Base-by-base conservation (phyloP, 2,888 invertebrate genomes). In the Pristionchus arcanus region DNA sequence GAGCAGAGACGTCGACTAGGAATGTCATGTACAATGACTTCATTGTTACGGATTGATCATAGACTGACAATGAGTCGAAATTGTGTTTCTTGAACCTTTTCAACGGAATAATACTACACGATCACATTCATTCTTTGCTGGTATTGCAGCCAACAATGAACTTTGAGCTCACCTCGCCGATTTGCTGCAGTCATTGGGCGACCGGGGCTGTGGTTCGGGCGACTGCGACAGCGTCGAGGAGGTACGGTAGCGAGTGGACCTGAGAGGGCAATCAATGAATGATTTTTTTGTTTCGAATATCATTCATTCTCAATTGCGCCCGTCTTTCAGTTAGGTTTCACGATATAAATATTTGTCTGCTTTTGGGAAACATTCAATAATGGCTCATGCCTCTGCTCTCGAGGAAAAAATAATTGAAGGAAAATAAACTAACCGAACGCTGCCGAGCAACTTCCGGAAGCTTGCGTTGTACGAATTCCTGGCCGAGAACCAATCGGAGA, bases 131-230 rank as follows among this genome's bases (percentile, higher is more conserved):
- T 3, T 42, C 9, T 9, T 49, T 49, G 4, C 42, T 11, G 42
- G 9, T 9, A 13, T 49, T 49, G n/a, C 42, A 49, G 42, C 9
- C 42, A 49, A 49, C 3, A 11, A 11, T 49, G 42, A 49, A 7
- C 25, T 68, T 68, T 25, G 68, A 68, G 28, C 13, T 28, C 31
- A 88, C 88, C 88, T 90, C 53, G 90, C 88, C 53, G 90, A 88
- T 71, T 34, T 77, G 84, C 88, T 84, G 55, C 84, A 83, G 49
- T 84, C 90, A 31, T 81, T 83, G 53, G 83, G 90, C 42, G 88
- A 88, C 55, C 31, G 88, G 21, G 83, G 49, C 37, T 77, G 37
- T n/a, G 89, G 89, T 66, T 83, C 89, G 5, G 83, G 89, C 11
- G 89, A 84, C 21, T 53, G 59, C 42, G 89, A 84, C 7, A 89